phyloP scores from a whole-genome alignment of 2,797 vertebrate species.

The Chromis chromis region DNA sequence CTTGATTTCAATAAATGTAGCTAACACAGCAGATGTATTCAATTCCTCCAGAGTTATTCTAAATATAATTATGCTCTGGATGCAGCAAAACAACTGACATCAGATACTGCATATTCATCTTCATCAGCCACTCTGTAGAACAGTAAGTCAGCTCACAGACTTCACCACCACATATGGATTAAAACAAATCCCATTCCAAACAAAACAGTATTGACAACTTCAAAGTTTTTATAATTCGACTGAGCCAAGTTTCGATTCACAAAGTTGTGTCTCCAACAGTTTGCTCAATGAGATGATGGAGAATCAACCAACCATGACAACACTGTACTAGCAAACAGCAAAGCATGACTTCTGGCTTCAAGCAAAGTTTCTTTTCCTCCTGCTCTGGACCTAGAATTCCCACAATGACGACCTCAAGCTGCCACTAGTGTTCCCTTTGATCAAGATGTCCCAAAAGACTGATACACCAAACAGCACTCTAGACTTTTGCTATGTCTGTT shows the following conservation, averaged over 20 bases:
- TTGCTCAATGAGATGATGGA: constrained; percentile 28
- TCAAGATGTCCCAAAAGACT: too few species aligned
- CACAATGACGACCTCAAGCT: too few species aligned
- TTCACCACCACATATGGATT: constrained; percentile 33
- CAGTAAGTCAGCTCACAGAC: constrained; percentile 12
- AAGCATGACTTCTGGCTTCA: too few species aligned
- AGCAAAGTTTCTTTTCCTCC: too few species aligned
- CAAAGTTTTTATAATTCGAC: constrained; percentile 43
- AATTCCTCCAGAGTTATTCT: constrained; percentile 34
- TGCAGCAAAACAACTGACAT: constrained; percentile 50
- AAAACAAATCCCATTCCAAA: constrained; percentile 26
- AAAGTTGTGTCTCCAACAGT: constrained; percentile 25
- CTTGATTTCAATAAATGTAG: constrained; percentile 36
- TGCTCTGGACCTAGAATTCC: too few species aligned
- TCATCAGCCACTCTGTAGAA: constrained; percentile 21
- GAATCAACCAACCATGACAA: too few species aligned
- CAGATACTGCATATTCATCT: constrained; percentile 59
- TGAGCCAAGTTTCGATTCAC: constrained; percentile 32
- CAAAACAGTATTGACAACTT: constrained; percentile 25
- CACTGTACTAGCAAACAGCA: too few species aligned
- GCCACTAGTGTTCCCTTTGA: too few species aligned
- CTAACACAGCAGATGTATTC: constrained; percentile 43
- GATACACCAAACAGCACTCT: too few species aligned
- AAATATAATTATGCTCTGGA: constrained; percentile 46
- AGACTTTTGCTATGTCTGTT: too few species aligned